These are phyloP conservation scores for Acanthopagrus latus DNA, from an alignment of 2,797 vertebrate genomes.

Conservation along the genomic window DNA sequence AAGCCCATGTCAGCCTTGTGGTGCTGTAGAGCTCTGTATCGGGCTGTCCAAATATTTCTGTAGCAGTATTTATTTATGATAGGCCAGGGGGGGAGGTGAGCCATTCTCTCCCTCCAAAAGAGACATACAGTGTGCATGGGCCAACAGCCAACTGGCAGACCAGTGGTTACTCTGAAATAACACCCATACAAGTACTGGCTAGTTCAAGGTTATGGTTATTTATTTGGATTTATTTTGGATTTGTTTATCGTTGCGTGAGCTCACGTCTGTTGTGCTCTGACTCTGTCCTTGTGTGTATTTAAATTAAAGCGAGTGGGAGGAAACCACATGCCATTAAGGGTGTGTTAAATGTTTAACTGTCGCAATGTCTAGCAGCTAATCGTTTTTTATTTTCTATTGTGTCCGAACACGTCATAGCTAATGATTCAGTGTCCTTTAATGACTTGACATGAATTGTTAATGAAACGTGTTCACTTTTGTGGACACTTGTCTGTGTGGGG, in stretches of 20 bases:
- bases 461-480: background rate
- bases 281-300: constrained; percentile 41
- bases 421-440: constrained; percentile 16
- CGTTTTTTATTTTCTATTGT: constrained; percentile 20
- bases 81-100: constrained; percentile 71
- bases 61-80: constrained; percentile 84
- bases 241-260: constrained; percentile 46
- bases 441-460: background rate
- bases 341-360: constrained; percentile 28
- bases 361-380: constrained; percentile 23
- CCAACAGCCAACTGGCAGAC: constrained; percentile 74
- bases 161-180: constrained; percentile 71
- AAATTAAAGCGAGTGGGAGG: constrained; percentile 42
- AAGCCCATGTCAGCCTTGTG: constrained; percentile 69
- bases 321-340: constrained; percentile 25
- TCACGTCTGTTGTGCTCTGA: constrained; percentile 37
- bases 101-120: constrained; percentile 68
- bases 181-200: constrained; percentile 67
- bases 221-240: constrained; percentile 56
- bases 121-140: constrained; percentile 67
- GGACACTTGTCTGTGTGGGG: background rate
- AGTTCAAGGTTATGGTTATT: constrained; percentile 57
- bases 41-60: constrained; percentile 83
- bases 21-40: constrained; percentile 70
- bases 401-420: constrained; percentile 1